Evolutionary conservation across 1,140 invertebrate species (phyloP).

Genomic region (Patella vulgata): DNA sequence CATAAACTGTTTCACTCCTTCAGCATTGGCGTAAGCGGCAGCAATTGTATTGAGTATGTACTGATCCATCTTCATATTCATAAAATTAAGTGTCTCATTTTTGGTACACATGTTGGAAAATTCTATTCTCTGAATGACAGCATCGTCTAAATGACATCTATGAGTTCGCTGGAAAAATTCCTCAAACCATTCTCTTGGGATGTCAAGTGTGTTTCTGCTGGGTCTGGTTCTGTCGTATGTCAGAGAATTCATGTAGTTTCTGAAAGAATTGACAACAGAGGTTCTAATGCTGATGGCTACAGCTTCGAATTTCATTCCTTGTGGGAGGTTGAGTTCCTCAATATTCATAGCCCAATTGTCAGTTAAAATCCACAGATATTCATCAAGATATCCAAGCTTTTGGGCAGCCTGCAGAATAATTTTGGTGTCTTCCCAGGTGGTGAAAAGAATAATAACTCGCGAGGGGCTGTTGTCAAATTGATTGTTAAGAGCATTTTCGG

Average conservation of each 20-base stretch:
- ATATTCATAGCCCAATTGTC: conserved; percentile 66
- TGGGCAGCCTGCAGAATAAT: conserved; percentile 39
- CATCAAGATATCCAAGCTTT: conserved; percentile 27
- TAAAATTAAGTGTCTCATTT: conserved; percentile 9
- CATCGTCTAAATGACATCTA: conserved; percentile 51
- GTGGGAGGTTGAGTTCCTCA: not conserved
- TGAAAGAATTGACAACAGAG: conserved; percentile 66
- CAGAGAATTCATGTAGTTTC: conserved; percentile 49
- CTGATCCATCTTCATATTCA: conserved; percentile 27
- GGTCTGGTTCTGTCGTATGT: conserved; percentile 22
- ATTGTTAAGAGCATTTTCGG: conserved; percentile 25
- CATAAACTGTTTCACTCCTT: conserved; percentile 43
- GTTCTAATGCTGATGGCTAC: conserved; percentile 2
- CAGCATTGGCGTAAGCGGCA: conserved; percentile 56
- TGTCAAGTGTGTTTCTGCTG: conserved; percentile 45
- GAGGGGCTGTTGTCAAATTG: conserved; percentile 28
- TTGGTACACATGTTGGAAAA: conserved; percentile 17
- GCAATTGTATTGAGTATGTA: conserved; percentile 59
- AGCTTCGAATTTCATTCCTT: conserved; percentile 5
- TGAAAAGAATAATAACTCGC: conserved; percentile 49
- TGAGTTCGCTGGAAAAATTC: conserved; percentile 67
- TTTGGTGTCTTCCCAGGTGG: conserved; percentile 26
- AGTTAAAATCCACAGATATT: conserved; percentile 47
- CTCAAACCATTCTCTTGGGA: conserved; percentile 67
- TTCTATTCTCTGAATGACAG: conserved; percentile 45